A percentile compares a stretch with the other conserved stretches of the same genome.
Conservation (phyloP, 2,888 invertebrate species). For the Cremastinae sp. region DNA sequence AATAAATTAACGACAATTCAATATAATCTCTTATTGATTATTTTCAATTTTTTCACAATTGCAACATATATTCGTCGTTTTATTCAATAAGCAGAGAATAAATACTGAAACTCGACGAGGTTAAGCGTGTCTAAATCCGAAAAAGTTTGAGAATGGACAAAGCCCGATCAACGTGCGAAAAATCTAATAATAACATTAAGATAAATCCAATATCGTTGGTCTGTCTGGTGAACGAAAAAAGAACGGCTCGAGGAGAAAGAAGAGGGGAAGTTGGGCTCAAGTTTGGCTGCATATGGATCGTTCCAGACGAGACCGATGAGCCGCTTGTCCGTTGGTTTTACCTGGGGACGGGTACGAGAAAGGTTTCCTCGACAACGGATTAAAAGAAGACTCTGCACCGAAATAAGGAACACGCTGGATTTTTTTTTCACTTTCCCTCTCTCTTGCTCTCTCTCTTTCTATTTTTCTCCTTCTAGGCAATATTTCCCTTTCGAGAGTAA, state of each 20-base stretch:
- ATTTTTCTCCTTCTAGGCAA: neutral
- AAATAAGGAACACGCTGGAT: constrained; percentile 54
- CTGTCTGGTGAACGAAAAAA: constrained; percentile 41
- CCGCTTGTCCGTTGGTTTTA: constrained; percentile 26
- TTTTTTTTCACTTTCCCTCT: constrained; percentile 9
- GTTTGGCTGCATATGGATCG: constrained; percentile 47
- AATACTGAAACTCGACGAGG: too few relatives aligned
- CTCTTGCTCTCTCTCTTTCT: constrained; percentile 14
- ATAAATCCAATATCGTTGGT: constrained; percentile 68
- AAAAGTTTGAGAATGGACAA: neutral
- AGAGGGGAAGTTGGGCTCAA: constrained; percentile 10
- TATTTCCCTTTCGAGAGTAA: constrained; percentile 11
- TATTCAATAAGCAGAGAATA: too few relatives aligned
- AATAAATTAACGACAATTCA: too few relatives aligned
- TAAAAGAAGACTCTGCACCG: constrained; percentile 61
- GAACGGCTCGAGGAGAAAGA: neutral
- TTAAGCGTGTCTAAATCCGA: too few relatives aligned
- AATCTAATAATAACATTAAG: constrained; percentile 68
- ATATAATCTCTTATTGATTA: too few relatives aligned
- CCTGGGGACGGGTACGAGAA: constrained; percentile 47
- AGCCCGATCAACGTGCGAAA: constrained; percentile 14
- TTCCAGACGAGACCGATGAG: constrained; percentile 40
- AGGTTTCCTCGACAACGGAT: constrained; percentile 65
- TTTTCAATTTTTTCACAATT: too few relatives aligned
- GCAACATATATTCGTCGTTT: too few relatives aligned